Evolutionary conservation across 1,140 invertebrate genomes (phyloP), one percentile per base, ranked within the genome.

Genomic region (Drosophila insularis): DNA sequence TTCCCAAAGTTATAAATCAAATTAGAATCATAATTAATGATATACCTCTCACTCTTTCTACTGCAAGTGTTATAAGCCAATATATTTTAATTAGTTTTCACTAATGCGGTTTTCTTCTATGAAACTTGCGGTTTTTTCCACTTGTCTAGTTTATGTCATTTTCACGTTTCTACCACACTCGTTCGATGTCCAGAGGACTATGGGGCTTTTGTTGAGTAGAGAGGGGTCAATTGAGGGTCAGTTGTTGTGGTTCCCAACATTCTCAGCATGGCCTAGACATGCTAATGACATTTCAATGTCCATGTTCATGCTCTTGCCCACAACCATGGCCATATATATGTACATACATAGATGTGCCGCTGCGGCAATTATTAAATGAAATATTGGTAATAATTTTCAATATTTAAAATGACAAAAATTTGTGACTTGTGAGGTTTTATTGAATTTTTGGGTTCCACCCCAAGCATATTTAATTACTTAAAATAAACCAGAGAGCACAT

Each of bases 261-360:
- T 50, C 84, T 37, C 71, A 63, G 62, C 71, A 50, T 69, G 71
- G 23, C 14, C 43, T 55, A 46, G 64, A 69, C 72, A 71, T 80
- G 75, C 75, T 86, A 87, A 86, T 86, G 82, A 72, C 75, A 76
- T 87, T 86, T 86, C 71, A 68, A 78, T 86, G 82, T 87, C 73
- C 73, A 19, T 37, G 54, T 23, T 63, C 21, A 19, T 7, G 58
- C 60, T 63, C 71, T 72, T 73, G 56, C 23, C 55, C 32, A 10
- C 35, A 54, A 21, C 37, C 32, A 8, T 43, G 60, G 60, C 27
- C 68, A n/a, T 56, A 11, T 4, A 4, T 11, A 13, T 65, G n/a
- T 27, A 27, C 27, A 27, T 27, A 27, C 27, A 27, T 27, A 27
- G 5, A 27, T 27, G 5, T 27, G 1, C 27, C 27, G 27, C 27